These are phyloP conservation scores for Panagrolaimus sp. DNA, from an alignment of 1,140 invertebrate genomes.

Conservation along the genomic window DNA sequence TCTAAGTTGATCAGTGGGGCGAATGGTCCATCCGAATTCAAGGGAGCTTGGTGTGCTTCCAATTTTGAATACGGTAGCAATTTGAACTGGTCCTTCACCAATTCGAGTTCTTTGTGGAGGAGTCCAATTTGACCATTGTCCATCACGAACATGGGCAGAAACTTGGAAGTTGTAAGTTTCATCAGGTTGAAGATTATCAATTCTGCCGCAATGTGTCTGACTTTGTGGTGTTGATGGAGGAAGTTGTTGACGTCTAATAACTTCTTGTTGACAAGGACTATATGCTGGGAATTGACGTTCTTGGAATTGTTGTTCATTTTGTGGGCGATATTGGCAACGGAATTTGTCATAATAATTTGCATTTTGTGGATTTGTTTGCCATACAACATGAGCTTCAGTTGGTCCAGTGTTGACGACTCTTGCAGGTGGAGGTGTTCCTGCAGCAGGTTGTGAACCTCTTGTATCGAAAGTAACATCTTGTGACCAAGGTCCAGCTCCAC, in stretches of 20 bases:
- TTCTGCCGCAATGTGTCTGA: conserved; percentile 54
- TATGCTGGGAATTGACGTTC: conserved; percentile 56
- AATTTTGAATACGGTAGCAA: conserved; percentile 44
- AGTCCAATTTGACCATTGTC: conserved; percentile 49
- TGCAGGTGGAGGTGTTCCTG: conserved; percentile 27
- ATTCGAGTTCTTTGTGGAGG: conserved; percentile 35
- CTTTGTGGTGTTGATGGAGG: conserved; percentile 48
- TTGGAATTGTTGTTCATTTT: conserved; percentile 43
- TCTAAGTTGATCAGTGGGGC: conserved; percentile 41
- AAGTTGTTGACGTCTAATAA: conserved; percentile 51
- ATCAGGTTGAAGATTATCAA: conserved; percentile 50
- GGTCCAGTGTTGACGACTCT: conserved; percentile 52
- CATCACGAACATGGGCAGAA: conserved; percentile 45
- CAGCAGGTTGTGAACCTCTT: conserved; percentile 18
- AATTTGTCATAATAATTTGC: conserved; percentile 55
- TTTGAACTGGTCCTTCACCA: conserved; percentile 36
- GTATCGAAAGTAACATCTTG: conserved; percentile 53
- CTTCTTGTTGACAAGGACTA: conserved; percentile 51
- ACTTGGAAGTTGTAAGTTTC: conserved; percentile 54
- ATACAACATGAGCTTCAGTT: conserved; percentile 54
- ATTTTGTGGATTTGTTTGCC: conserved; percentile 50
- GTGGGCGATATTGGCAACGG: conserved; percentile 48
- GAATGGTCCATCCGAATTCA: conserved; percentile 50
- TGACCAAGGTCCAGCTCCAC: conserved; percentile 57
- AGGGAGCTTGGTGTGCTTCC: conserved; percentile 46